A percentile compares a stretch with the other conserved stretches of the same genome.
phyloP scores from a whole-genome alignment of 1,140 invertebrate species.

The Himalopsyche phryganea region DNA sequence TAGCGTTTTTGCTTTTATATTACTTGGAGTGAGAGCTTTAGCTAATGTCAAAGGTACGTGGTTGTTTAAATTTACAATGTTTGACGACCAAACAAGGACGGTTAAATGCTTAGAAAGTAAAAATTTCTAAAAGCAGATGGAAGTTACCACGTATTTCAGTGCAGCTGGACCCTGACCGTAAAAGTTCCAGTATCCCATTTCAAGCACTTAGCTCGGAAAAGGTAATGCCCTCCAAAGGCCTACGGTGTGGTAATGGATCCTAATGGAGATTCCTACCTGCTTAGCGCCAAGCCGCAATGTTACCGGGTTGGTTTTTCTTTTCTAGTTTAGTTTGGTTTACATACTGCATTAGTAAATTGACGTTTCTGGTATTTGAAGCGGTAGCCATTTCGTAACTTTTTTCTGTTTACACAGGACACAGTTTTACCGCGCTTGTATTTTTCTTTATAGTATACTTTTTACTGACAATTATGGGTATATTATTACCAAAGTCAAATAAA shows the following conservation, averaged over 20 bases:
- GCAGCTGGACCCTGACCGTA: not conserved
- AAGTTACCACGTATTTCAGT: not conserved
- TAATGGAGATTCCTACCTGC: slow-evolving; percentile 8
- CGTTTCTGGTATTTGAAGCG: too few relatives aligned
- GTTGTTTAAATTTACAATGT: slow-evolving; percentile 2
- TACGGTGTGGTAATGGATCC: slow-evolving; percentile 8
- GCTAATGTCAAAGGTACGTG: too few relatives aligned
- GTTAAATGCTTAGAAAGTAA: not conserved
- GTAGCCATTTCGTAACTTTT: too few relatives aligned
- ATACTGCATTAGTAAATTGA: too few relatives aligned
- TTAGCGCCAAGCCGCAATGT: slow-evolving; percentile 4
- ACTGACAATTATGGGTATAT: too few relatives aligned
- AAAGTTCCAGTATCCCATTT: slow-evolving; percentile 5
- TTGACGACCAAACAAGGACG: not conserved
- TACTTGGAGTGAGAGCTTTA: too few relatives aligned
- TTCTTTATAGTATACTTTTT: too few relatives aligned
- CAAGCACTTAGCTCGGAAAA: not conserved
- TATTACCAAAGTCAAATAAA: too few relatives aligned
- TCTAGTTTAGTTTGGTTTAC: too few relatives aligned
- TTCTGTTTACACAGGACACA: too few relatives aligned
- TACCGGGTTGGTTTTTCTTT: not conserved
- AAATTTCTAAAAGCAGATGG: not conserved
- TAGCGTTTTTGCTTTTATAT: too few relatives aligned
- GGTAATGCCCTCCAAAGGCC: not conserved
- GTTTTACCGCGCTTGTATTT: too few relatives aligned